Percentiles rank a stretch among this genome's conserved stretches.
These are phyloP conservation scores for Agrenia bidenticulata DNA, from an alignment of 2,888 invertebrate genomes.

Conservation along the genomic window DNA sequence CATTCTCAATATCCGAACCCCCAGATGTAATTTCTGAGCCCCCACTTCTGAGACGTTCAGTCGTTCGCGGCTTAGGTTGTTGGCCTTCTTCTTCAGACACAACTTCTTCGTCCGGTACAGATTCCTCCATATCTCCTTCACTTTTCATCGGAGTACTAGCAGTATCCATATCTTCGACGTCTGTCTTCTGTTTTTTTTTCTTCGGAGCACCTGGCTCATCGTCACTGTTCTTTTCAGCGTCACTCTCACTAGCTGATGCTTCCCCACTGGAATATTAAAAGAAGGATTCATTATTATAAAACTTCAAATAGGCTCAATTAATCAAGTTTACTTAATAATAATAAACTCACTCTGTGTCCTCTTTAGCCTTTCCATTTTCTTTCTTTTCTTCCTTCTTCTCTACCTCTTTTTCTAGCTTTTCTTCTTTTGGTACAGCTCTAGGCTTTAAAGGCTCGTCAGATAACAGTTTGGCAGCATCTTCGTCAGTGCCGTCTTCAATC, in stretches of 20 bases:
- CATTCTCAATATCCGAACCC: slow-evolving; percentile 54
- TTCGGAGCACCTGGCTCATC: slow-evolving; percentile 29
- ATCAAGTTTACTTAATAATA: too few relatives aligned
- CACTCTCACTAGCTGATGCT: slow-evolving; percentile 37
- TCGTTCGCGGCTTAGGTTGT: slow-evolving; percentile 54
- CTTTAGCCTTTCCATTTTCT: slow-evolving; percentile 47
- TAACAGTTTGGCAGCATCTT: slow-evolving; percentile 49
- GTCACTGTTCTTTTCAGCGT: slow-evolving; percentile 37
- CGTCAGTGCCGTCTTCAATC: slow-evolving; percentile 85
- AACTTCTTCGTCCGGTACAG: slow-evolving; percentile 55
- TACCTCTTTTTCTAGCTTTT: slow-evolving; percentile 27
- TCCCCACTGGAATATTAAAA: slow-evolving; percentile 20
- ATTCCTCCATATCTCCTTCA: slow-evolving; percentile 59
- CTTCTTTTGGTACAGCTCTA: slow-evolving; percentile 22
- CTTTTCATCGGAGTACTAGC: slow-evolving; percentile 22
- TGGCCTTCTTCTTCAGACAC: slow-evolving; percentile 57
- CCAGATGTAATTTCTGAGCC: slow-evolving; percentile 37
- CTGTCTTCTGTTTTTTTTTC: slow-evolving; percentile 30
- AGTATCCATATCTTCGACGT: slow-evolving; percentile 53
- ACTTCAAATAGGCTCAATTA: too few relatives aligned
- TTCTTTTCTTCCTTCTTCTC: slow-evolving; percentile 7
- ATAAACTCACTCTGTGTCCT: slow-evolving; percentile 55
- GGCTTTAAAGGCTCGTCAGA: slow-evolving; percentile 45
- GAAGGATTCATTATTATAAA: neutral
- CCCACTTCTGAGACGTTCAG: slow-evolving; percentile 57